Base-by-base conservation (phyloP, 2,888 invertebrate species). In the Chymomyza fuscimana region DNA sequence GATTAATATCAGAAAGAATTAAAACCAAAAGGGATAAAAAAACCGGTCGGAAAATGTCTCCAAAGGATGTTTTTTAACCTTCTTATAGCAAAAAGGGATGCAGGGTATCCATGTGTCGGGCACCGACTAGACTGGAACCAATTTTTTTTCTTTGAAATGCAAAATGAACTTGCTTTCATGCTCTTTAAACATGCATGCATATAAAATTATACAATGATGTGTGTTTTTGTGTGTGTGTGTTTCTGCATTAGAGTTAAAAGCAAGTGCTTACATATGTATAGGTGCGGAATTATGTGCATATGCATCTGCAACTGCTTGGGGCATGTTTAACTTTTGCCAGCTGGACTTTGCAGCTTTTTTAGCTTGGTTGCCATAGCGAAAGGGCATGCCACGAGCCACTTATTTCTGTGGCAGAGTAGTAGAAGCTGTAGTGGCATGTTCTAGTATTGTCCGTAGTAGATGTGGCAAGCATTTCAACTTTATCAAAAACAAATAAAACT, bases 81-180 rank as follows among this genome's bases (percentile, higher is more conserved):
- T 25, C 25, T 25, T 25, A 25, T 25, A 3, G 25, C 25, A 25
- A 32, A 32, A 7, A 32, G 32, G 5, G 9, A 32, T 32, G 6
- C 7, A 32, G 32, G 5, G 32, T 32, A 32, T 32, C 32, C 2
- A 0, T 32, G 7, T 7, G 32, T 32, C 4, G 0, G 2, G 0
- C 32, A 32, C 4, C 9, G 32, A 7, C 1, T 9, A 32, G 7
- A 32, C 32, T 32, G 40, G 5, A 12, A 5, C 12, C 40, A 4
- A 46, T 46, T 46, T 46, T 46, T 46, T 12, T 46, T 46, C 77
- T 86, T 81, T 84, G 74, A 82, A 88, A 88, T 88, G 87, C 77
- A 87, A 86, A 88, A 77, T 78, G 87, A 88, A 86, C 88, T 81
- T 77, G 81, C 80, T 77, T 86, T 73, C 70, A 75, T 72, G 72